Evolutionary conservation across 1,140 invertebrate species (phyloP), one percentile per base, ranked within the genome.

Genomic region (Linepithema humile): DNA sequence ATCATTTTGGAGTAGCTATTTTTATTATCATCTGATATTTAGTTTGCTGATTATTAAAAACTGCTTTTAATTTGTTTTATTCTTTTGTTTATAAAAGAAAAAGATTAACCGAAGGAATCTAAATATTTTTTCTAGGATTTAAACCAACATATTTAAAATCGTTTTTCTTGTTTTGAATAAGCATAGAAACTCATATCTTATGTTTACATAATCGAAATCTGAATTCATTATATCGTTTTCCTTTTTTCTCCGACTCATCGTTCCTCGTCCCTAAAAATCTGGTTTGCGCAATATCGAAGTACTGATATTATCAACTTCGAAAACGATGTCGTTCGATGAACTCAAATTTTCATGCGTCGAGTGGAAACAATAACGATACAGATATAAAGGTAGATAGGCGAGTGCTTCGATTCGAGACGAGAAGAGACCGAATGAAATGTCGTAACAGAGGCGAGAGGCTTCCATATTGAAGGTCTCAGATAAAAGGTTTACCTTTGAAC

Each of bases 41-140:
- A 86, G 88, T 89, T 88, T 90, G 50, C 26, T 74, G 74, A 89
- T 89, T 82, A 38, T 70, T 40, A 20, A 35, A 50, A 59, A 70
- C 53, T 64, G 64, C 48, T 32, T 43, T 72, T 55, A 26, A 32
- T 72, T 73, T 38, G 38, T 17, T 48, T 35, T 43, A n/a, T n/a
- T 72, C 26, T 43, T 12, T 83, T 40, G 3, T 59, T 29, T 26
- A 15, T 10, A 29, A 74, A 29, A 20, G 7, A 0, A 48, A 62
- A 62, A 12, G 43, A 43, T 74, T 32, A 12, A 23, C n/a, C n/a
- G 9, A n/a, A n/a, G n/a, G n/a, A n/a, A n/a, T 45, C 60, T 45
- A 1, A 1, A 45, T 7, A 17, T 45, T 35, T 50, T 29, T 64
- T 43, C 0, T n/a, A 38, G 4, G 12, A 45, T 60, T 74, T 64